These are phyloP conservation scores for Leptodactylus fuscus DNA, from an alignment of 2,113 vertebrate genomes.

Conservation along the genomic window DNA sequence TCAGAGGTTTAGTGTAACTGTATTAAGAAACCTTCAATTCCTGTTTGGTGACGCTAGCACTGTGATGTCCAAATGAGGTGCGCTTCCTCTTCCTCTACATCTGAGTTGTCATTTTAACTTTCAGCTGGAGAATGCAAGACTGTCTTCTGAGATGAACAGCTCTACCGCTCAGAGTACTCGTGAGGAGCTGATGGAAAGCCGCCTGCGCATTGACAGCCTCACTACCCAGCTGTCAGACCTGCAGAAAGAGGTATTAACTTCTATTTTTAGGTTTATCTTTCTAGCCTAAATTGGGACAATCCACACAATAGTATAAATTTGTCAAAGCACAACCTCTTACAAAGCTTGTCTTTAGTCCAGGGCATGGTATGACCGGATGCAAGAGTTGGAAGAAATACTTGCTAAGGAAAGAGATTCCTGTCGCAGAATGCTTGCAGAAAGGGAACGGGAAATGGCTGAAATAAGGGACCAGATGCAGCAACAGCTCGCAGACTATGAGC, in stretches of 20 bases:
- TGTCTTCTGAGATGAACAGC: slow-evolving; percentile 82
- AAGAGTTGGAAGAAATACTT: slow-evolving; percentile 82
- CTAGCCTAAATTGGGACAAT: background rate
- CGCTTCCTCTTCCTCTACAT: slow-evolving; percentile 8
- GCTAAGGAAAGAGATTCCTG: slow-evolving; percentile 78
- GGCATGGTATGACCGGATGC: slow-evolving; percentile 81
- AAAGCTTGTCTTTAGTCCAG: slow-evolving; percentile 71
- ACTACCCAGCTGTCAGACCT: slow-evolving; percentile 78
- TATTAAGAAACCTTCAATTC: slow-evolving; percentile 19
- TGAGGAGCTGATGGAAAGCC: slow-evolving; percentile 86
- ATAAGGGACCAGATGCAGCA: slow-evolving; percentile 83
- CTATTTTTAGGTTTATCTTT: background rate
- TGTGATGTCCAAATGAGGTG: background rate
- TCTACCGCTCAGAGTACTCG: slow-evolving; percentile 75
- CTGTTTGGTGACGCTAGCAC: background rate
- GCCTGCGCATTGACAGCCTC: slow-evolving; percentile 81
- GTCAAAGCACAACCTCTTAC: no score
- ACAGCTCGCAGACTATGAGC: slow-evolving; percentile 84
- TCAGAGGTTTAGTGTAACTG: no score
- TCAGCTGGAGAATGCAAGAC: slow-evolving; percentile 85
- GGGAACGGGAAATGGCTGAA: slow-evolving; percentile 80
- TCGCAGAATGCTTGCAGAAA: slow-evolving; percentile 76
- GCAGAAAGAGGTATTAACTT: slow-evolving; percentile 82
- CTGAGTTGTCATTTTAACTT: background rate
- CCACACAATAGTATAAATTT: no score